phyloP scores from a whole-genome alignment of 2,888 invertebrate species.

The Rambutsinella grinnellia region DNA sequence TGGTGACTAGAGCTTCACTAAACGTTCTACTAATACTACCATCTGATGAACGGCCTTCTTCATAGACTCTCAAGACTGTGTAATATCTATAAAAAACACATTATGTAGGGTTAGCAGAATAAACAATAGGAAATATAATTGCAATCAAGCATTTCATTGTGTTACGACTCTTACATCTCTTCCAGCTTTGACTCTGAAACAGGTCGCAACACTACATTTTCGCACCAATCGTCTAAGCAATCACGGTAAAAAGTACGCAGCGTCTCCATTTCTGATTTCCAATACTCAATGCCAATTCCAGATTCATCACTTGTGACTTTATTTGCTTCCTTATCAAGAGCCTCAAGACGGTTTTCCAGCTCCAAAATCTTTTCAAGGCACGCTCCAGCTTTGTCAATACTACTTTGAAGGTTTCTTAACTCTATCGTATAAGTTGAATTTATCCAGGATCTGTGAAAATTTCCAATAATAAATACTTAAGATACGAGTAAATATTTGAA shows the following conservation, averaged over 20 bases:
- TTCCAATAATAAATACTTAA: background rate
- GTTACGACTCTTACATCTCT: conserved; percentile 60
- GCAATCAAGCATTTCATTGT: too few relatives aligned
- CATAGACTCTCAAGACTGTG: conserved; percentile 39
- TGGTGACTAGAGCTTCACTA: conserved; percentile 54
- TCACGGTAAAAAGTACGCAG: conserved; percentile 34
- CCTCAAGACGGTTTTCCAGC: conserved; percentile 41
- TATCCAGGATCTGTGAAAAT: conserved; percentile 39
- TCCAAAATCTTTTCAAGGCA: conserved; percentile 49
- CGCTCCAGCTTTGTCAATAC: conserved; percentile 50
- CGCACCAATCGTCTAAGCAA: conserved; percentile 50
- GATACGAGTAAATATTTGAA: background rate
- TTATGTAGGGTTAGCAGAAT: background rate
- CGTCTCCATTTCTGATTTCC: conserved; percentile 45
- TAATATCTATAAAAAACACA: conserved; percentile 43
- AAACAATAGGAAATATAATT: background rate
- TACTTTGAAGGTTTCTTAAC: conserved; percentile 40
- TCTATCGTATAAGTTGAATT: conserved; percentile 31
- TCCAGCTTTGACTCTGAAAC: conserved; percentile 54
- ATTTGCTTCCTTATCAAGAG: conserved; percentile 35
- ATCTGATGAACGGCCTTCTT: conserved; percentile 50
- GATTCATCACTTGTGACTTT: conserved; percentile 6
- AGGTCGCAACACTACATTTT: conserved; percentile 50
- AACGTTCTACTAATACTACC: conserved; percentile 20
- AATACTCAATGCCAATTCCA: conserved; percentile 27